These are phyloP conservation scores for Pundamilia nyererei DNA, from an alignment of 2,113 vertebrate species.

Conservation along the genomic window DNA sequence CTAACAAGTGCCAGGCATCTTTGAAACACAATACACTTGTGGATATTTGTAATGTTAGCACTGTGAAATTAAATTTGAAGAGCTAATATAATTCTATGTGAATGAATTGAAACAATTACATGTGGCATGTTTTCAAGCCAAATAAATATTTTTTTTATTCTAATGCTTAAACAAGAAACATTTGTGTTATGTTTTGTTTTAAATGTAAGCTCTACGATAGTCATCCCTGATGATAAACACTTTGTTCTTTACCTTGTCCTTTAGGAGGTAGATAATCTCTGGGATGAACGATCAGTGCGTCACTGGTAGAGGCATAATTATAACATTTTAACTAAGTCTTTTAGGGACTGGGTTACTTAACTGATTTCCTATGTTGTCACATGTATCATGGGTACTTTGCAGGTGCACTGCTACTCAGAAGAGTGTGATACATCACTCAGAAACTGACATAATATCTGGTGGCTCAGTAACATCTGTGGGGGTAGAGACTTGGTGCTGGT, in stretches of 20 bases:
- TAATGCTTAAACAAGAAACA: background rate
- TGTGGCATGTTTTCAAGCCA: constrained; percentile 13
- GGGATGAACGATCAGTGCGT: background rate
- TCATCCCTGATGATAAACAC: background rate
- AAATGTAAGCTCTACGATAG: background rate
- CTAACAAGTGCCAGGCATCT: background rate
- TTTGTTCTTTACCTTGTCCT: background rate
- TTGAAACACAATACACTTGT: background rate
- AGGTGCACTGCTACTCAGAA: constrained; percentile 1
- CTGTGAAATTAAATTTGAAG: background rate
- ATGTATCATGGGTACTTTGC: background rate
- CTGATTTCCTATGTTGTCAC: background rate
- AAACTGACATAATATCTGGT: constrained; percentile 74
- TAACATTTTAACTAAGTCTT: background rate
- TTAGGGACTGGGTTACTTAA: background rate
- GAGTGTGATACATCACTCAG: constrained; percentile 66
- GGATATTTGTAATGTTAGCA: background rate
- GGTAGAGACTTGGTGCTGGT: constrained; percentile 75
- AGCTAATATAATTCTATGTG: background rate
- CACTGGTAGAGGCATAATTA: background rate
- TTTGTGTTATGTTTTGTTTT: background rate
- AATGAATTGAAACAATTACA: background rate
- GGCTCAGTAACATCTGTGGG: constrained; percentile 77
- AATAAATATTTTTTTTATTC: background rate
- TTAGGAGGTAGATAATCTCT: background rate